phyloP scores from a whole-genome alignment of 2,113 vertebrate species.

The Hipposideros armiger region DNA sequence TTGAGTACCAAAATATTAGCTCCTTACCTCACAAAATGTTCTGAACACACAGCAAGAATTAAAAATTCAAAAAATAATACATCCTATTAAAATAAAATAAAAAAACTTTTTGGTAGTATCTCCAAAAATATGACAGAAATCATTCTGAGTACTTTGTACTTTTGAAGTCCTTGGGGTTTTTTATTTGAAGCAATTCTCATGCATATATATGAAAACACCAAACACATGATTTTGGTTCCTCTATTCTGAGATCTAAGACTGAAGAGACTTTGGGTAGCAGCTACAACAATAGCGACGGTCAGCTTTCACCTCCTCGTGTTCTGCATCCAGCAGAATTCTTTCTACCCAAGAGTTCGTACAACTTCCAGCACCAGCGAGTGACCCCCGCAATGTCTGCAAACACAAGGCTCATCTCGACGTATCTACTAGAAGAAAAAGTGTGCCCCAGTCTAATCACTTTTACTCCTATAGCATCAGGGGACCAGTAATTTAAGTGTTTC shows the following conservation, averaged over 20 bases:
- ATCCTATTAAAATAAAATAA: background rate
- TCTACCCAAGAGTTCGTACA: background rate
- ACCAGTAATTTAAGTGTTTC: background rate
- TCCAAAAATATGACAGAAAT: background rate
- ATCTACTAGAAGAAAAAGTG: background rate
- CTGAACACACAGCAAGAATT: background rate
- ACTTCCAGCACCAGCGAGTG: background rate
- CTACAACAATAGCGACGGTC: background rate
- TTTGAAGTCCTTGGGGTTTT: background rate
- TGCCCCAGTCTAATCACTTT: background rate
- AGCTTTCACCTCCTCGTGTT: background rate
- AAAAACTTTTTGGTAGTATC: background rate
- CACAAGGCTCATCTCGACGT: background rate
- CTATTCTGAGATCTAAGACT: background rate
- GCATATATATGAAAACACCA: background rate
- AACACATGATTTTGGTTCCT: background rate
- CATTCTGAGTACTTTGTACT: background rate
- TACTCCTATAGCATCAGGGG: background rate
- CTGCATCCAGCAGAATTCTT: background rate
- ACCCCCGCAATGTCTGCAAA: slow-evolving; percentile 8
- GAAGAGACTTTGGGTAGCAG: background rate
- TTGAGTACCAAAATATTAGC: background rate
- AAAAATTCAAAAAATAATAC: background rate
- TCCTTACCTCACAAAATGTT: background rate
- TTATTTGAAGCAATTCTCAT: background rate